Percentiles rank a stretch among this genome's conserved stretches.
These are phyloP conservation scores for Lamellibrachia columna DNA, from an alignment of 2,888 invertebrate species.

Conservation along the genomic window DNA sequence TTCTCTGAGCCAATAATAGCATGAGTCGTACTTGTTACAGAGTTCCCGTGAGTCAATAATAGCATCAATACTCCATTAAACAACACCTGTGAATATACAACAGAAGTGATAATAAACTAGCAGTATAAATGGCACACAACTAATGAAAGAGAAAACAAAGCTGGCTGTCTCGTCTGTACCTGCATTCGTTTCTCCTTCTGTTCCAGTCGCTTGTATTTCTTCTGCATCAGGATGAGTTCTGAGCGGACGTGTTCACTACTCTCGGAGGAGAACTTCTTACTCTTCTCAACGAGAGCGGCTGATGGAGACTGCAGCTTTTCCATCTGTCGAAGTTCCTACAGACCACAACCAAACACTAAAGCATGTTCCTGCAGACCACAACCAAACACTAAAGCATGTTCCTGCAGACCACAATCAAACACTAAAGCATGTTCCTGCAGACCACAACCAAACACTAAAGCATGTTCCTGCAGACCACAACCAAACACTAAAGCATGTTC, in stretches of 20 bases:
- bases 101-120: constrained; percentile 20
- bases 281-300: constrained; percentile 34
- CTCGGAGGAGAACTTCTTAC: constrained; percentile 33
- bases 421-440: too few species aligned
- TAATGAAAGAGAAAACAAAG: neutral
- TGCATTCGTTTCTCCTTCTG: constrained; percentile 64
- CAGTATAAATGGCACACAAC: neutral
- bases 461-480: too few species aligned
- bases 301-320: constrained; percentile 49
- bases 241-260: constrained; percentile 59
- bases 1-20: too few species aligned
- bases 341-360: neutral
- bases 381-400: too few species aligned
- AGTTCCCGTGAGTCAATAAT: too few species aligned
- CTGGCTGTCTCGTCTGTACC: constrained; percentile 42
- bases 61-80: neutral
- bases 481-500: too few species aligned
- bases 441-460: too few species aligned
- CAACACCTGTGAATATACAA: neutral
- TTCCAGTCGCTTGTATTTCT: constrained; percentile 60
- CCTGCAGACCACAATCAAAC: too few species aligned
- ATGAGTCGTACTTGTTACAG: too few species aligned
- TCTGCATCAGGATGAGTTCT: constrained; percentile 60
- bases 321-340: constrained; percentile 62
- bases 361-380: too few species aligned